phyloP scores from a whole-genome alignment of 1,140 invertebrate genomes.

The Sipha flava region DNA sequence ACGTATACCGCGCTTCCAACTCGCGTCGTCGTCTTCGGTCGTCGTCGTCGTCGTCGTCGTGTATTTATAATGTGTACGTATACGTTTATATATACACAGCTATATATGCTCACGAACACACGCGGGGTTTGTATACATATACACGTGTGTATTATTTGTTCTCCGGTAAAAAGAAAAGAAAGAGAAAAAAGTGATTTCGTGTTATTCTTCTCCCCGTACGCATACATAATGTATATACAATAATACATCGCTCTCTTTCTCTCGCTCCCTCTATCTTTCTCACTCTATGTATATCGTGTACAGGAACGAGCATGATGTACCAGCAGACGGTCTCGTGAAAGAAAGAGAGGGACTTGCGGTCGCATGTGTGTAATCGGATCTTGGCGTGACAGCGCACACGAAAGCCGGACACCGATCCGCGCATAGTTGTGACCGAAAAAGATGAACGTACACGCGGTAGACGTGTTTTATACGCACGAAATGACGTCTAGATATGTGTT shows the following conservation, averaged over 20 bases:
- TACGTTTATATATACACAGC: background rate
- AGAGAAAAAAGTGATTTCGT: constrained; percentile 8
- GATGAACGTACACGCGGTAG: background rate
- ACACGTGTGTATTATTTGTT: background rate
- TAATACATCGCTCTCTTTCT: too few relatives aligned
- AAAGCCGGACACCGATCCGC: constrained; percentile 26
- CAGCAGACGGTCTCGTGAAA: background rate
- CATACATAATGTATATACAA: too few relatives aligned
- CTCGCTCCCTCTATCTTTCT: too few relatives aligned
- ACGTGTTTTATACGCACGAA: background rate
- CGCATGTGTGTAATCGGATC: constrained; percentile 13
- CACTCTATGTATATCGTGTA: too few relatives aligned
- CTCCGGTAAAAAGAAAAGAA: background rate
- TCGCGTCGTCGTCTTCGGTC: background rate
- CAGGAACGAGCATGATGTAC: background rate
- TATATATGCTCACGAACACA: background rate
- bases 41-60: background rate
- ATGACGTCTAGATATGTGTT: background rate
- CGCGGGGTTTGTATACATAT: background rate
- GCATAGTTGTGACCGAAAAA: constrained; percentile 21
- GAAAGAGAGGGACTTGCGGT: constrained; percentile 20
- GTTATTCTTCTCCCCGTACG: background rate
- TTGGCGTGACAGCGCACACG: constrained; percentile 16
- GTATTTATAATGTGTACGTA: too few relatives aligned
- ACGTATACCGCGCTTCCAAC: too few relatives aligned